phyloP scores from a whole-genome alignment of 23 tunicate species.

The Ciona savignyi region DNA sequence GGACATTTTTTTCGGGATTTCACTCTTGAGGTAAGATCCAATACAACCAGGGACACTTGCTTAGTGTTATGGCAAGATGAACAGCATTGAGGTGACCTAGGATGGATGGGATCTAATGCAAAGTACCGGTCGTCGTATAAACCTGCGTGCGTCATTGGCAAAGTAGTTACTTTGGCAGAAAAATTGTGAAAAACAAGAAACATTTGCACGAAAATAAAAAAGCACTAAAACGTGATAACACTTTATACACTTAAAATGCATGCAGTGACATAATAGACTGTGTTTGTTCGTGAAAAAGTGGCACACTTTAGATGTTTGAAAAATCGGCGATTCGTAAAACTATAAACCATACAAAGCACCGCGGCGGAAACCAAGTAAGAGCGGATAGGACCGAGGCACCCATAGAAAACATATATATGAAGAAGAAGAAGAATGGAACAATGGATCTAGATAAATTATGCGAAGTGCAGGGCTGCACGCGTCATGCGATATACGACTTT shows the following conservation, averaged over 20 bases:
- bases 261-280: background rate
- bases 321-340: background rate
- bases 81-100: background rate
- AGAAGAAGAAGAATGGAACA: background rate
- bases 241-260: background rate
- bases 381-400: background rate
- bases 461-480: background rate
- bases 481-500: no score
- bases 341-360: background rate
- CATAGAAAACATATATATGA: no score
- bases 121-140: background rate
- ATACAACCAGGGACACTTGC: conserved; percentile 1
- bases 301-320: background rate
- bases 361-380: background rate
- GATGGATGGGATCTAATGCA: background rate
- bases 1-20: background rate
- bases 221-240: background rate
- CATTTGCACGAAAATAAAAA: background rate
- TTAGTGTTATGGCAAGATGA: background rate
- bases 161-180: background rate
- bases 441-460: background rate
- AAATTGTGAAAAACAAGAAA: background rate
- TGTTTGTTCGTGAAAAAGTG: background rate
- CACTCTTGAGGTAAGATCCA: background rate
- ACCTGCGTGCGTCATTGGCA: background rate